phyloP scores from a whole-genome alignment of 2,888 invertebrate genomes.

The Troilus luridus region DNA sequence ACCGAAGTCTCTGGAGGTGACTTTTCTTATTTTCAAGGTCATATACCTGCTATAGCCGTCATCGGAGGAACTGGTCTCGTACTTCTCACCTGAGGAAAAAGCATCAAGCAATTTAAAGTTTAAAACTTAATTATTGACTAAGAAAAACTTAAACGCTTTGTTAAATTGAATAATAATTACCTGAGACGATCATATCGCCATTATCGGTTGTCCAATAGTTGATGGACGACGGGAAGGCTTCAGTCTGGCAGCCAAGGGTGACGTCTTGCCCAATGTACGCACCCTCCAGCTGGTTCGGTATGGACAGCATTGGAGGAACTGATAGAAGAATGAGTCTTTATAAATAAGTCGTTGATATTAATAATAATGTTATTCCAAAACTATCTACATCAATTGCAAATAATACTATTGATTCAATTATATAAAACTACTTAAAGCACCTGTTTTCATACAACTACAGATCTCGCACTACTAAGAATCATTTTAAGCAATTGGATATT shows the following conservation, averaged over 20 bases:
- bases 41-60: slow-evolving; percentile 91
- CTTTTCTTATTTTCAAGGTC: slow-evolving; percentile 89
- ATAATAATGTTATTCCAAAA: neutral
- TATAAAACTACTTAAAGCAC: too few species aligned
- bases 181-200: slow-evolving; percentile 94
- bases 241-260: slow-evolving; percentile 89
- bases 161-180: slow-evolving; percentile 70
- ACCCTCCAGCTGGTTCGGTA: slow-evolving; percentile 92
- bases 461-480: too few species aligned
- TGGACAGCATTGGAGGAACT: slow-evolving; percentile 96
- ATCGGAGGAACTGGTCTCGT: slow-evolving; percentile 85
- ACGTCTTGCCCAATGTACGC: slow-evolving; percentile 92
- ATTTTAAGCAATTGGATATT: too few species aligned
- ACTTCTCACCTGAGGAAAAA: slow-evolving; percentile 82
- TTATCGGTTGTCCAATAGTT: slow-evolving; percentile 95
- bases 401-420: too few species aligned
- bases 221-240: slow-evolving; percentile 92
- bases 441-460: too few species aligned
- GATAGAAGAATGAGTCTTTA: slow-evolving; percentile 65
- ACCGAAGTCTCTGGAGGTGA: slow-evolving; percentile 85
- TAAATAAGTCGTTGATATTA: neutral
- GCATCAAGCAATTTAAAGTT: neutral
- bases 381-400: too few species aligned
- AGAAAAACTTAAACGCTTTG: neutral
- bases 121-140: neutral